Evolutionary conservation across 2,888 invertebrate species (phyloP).

Genomic region (Panzeria rudis): DNA sequence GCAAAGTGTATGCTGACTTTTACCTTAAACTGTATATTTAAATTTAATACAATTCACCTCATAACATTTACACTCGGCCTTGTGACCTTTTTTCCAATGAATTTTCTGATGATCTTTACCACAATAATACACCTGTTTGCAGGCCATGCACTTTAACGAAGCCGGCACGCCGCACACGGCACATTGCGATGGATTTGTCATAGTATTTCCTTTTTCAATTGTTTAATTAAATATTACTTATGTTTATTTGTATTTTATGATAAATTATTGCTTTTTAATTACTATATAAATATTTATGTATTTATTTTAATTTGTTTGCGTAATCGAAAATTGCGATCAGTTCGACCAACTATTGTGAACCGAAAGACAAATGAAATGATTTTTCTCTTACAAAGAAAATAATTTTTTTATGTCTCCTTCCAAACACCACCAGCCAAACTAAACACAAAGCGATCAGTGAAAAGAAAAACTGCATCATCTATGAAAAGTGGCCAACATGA

Average conservation of each 20-base stretch:
- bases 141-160: slow-evolving; percentile 88
- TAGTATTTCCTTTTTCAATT: slow-evolving; percentile 17
- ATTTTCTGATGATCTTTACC: slow-evolving; percentile 88
- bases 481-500: slow-evolving; percentile 38
- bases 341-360: slow-evolving; percentile 51
- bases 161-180: slow-evolving; percentile 87
- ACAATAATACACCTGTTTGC: slow-evolving; percentile 89
- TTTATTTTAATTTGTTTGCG: slow-evolving; percentile 72
- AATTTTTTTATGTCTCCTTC: slow-evolving; percentile 29
- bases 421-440: background rate
- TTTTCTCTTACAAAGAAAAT: slow-evolving; percentile 44
- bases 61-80: slow-evolving; percentile 85
- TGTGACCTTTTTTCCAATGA: slow-evolving; percentile 89
- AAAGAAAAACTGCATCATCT: slow-evolving; percentile 49
- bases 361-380: slow-evolving; percentile 63
- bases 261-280: slow-evolving; percentile 9
- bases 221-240: background rate
- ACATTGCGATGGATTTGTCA: slow-evolving; percentile 82
- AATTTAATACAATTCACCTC: slow-evolving; percentile 77
- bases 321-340: slow-evolving; percentile 69
- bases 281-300: background rate
- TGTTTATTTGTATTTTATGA: slow-evolving; percentile 9
- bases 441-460: slow-evolving; percentile 17
- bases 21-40: slow-evolving; percentile 21
- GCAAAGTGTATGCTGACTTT: background rate